Base-by-base conservation (phyloP, 1,140 invertebrate genomes). In the Drosophila insularis region DNA sequence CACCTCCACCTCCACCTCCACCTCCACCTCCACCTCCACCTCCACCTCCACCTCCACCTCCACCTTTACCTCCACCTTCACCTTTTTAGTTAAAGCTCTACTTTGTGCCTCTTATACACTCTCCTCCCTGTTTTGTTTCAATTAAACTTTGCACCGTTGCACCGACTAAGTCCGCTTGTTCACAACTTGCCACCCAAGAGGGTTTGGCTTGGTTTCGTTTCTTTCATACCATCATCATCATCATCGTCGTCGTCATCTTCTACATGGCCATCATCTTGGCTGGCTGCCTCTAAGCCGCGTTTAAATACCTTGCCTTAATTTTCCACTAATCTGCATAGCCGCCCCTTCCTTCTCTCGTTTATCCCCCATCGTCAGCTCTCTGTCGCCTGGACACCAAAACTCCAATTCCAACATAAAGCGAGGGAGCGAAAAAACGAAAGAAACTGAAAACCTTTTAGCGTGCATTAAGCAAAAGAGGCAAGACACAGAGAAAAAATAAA, bases 111-210 rank as follows among this genome's bases (percentile, higher is more conserved):
- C 40, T 50, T 17, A 10, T 35, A 58, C 31, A 2, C 1, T n/a
- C 2, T 7, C 56, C 23, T 54, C 43, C 55, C 46, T 56, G 70
- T 73, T 65, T 58, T 68, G 53, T 73, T 87, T 78, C 81, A 81
- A 86, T 86, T 86, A 72, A 81, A 81, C 82, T 86, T 70, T 81
- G 79, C 82, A 75, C 80, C 76, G 82, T 23, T 87, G 81, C 81
- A 81, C 73, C 82, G 68, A 40, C 71, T 86, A 87, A 81, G 74
- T 72, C 81, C 62, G 67, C 74, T 75, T 81, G 81, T 81, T 87
- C 82, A 75, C 81, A 78, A 75, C 71, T 87, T 78, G 73, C 82
- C 81, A 68, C 82, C 67, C 81, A 81, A 74, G 84, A 74, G 74
- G 81, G 69, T 81, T 59, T 37, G 58, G 27, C 17, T 53, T 53